Evolutionary conservation across 1,140 invertebrate species (phyloP), one percentile per base, ranked within the genome.

Genomic region (Bombus consobrinus): DNA sequence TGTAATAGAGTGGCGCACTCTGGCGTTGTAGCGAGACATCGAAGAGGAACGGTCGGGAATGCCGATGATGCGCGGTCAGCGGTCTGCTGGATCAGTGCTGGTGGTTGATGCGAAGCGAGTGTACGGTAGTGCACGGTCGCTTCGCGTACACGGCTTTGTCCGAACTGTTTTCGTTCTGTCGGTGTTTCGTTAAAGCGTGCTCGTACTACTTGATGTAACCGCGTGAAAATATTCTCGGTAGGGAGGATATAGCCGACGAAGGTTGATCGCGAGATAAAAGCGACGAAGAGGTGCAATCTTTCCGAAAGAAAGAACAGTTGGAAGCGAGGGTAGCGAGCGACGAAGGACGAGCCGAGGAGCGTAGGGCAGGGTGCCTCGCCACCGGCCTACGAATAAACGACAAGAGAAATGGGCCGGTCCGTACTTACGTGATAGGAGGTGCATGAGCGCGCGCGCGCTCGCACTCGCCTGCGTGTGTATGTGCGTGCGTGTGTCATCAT

Each of bases 401-500:
- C 87, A 82, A 91, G 81, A 80, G 68, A 91, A 91, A 91, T 91
- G 90, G 90, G 90, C 89, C 90, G 89, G 85, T 91, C 90, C 89
- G 90, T 75, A 76, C 82, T 91, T 90, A 91, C 89, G 89, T 91
- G 90, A 91, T 91, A 91, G 81, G 87, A 90, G 89, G 90, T 90
- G 90, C 87, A 87, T 78, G 89, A 90, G 89, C 89, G 90, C 89
- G 90, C 90, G 90, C 87, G 89, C 90, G 89, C 90, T 85, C 89
- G 83, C 80, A 53, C 89, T 81, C 86, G 69, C 80, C 74, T 87
- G 87, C 82, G 84, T 87, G 89, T 87, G 76, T 90, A 79, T 89
- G 85, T 88, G 81, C 87, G 87, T 87, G 90, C 82, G 85, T 90
- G 78, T 83, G 81, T 76, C 79, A 57, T 80, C 78, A 12, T 62